These are phyloP conservation scores for Limnephilus auricula DNA, from an alignment of 2,888 invertebrate genomes.

Conservation along the genomic window DNA sequence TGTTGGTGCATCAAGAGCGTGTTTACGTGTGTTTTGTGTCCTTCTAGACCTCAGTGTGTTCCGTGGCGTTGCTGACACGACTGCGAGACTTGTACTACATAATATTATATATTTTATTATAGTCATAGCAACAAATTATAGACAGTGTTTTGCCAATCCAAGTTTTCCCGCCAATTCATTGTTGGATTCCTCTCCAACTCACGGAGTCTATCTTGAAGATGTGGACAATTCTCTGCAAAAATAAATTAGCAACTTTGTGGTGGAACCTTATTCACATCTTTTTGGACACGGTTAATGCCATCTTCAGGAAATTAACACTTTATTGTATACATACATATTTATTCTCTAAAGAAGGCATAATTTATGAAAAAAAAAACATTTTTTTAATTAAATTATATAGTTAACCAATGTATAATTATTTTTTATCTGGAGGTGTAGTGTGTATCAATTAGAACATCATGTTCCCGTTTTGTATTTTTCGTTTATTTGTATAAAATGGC, in stretches of 20 bases:
- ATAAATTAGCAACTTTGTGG: not conserved
- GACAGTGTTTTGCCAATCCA: conserved; percentile 13
- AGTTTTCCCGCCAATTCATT: not conserved
- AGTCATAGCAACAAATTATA: conserved; percentile 51
- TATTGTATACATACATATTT: too few relatives aligned
- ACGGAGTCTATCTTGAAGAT: too few relatives aligned
- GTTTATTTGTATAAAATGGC: not conserved
- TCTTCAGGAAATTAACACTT: too few relatives aligned
- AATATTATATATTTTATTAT: conserved; percentile 39
- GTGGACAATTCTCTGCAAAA: too few relatives aligned
- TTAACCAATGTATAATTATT: too few relatives aligned
- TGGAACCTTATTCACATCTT: not conserved
- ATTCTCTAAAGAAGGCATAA: too few relatives aligned
- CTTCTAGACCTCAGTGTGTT: not conserved
- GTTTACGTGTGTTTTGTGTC: not conserved
- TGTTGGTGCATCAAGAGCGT: not conserved
- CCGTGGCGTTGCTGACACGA: not conserved
- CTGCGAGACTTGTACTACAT: conserved; percentile 11
- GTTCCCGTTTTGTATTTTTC: not conserved
- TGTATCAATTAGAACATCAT: too few relatives aligned
- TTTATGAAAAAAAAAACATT: too few relatives aligned
- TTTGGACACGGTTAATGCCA: too few relatives aligned
- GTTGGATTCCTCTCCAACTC: too few relatives aligned
- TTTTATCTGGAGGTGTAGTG: too few relatives aligned
- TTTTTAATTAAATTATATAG: too few relatives aligned